Evolutionary conservation across 2,888 invertebrate species (phyloP).

Genomic region (Taphrorychus bicolor): DNA sequence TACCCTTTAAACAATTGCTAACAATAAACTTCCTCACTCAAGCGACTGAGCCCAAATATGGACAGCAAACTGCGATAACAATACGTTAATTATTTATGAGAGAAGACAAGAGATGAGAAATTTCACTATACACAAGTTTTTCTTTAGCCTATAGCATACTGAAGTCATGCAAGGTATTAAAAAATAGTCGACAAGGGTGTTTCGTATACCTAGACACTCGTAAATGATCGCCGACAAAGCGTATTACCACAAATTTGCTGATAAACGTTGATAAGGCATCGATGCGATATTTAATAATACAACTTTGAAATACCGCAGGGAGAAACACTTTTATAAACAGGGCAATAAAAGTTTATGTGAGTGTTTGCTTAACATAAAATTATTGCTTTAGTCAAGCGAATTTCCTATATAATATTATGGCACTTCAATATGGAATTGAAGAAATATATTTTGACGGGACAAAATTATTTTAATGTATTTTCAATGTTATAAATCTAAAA

Average conservation of each 20-base stretch:
- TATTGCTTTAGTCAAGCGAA: constrained; percentile 20
- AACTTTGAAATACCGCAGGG: constrained; percentile 39
- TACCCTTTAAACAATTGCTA: constrained; percentile 15
- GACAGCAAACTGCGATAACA: neutral
- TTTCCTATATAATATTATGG: neutral
- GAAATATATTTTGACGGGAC: neutral
- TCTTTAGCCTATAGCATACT: neutral
- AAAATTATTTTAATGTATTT: too few species aligned
- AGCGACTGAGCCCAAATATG: neutral
- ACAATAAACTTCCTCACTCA: neutral
- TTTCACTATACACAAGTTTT: too few species aligned
- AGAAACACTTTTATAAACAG: constrained; percentile 38
- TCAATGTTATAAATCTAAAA: too few species aligned
- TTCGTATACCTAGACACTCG: neutral
- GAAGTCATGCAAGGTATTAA: neutral
- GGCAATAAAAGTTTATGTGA: constrained; percentile 37
- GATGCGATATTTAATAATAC: constrained; percentile 40
- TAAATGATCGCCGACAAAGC: constrained; percentile 36
- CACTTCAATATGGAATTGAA: neutral
- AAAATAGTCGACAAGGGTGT: neutral
- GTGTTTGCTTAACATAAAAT: constrained; percentile 38
- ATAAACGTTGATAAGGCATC: constrained; percentile 37
- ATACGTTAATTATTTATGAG: neutral
- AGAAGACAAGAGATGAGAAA: too few species aligned
- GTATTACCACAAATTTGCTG: constrained; percentile 36